Conservation (phyloP, 2,797 vertebrate genomes). For the Karalla daura region DNA sequence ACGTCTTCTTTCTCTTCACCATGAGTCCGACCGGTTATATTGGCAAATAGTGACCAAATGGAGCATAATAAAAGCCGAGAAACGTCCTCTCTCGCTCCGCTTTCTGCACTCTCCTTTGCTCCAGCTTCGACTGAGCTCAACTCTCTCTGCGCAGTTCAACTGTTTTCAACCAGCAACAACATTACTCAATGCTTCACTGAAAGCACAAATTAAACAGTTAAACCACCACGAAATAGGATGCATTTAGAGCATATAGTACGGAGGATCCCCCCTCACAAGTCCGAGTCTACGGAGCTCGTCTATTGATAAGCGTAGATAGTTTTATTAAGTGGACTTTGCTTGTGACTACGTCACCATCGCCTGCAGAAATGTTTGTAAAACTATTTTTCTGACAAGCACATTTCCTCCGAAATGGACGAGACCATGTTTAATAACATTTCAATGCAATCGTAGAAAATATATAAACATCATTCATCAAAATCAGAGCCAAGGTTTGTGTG, state of each 20-base stretch:
- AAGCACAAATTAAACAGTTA: conserved; percentile 28
- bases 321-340: conserved; percentile 73
- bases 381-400: conserved; percentile 24
- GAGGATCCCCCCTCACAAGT: background rate
- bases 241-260: background rate
- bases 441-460: background rate
- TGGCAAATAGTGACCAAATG: conserved; percentile 71
- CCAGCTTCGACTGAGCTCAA: conserved; percentile 84
- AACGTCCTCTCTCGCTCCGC: conserved; percentile 76
- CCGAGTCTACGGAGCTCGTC: background rate
- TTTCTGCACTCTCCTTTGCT: conserved; percentile 80
- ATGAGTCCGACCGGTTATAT: conserved; percentile 85
- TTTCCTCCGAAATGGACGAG: background rate
- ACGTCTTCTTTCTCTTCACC: conserved; percentile 92
- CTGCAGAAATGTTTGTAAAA: conserved; percentile 61
- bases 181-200: conserved; percentile 68
- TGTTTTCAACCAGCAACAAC: conserved; percentile 77
- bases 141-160: conserved; percentile 88
- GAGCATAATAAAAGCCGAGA: conserved; percentile 86
- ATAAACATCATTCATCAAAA: background rate
- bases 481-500: background rate
- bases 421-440: background rate
- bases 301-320: conserved; percentile 42
- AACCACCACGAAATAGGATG: background rate
- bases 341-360: conserved; percentile 74